phyloP scores from a whole-genome alignment of 2,797 vertebrate genomes.

The Natrix natrix region DNA sequence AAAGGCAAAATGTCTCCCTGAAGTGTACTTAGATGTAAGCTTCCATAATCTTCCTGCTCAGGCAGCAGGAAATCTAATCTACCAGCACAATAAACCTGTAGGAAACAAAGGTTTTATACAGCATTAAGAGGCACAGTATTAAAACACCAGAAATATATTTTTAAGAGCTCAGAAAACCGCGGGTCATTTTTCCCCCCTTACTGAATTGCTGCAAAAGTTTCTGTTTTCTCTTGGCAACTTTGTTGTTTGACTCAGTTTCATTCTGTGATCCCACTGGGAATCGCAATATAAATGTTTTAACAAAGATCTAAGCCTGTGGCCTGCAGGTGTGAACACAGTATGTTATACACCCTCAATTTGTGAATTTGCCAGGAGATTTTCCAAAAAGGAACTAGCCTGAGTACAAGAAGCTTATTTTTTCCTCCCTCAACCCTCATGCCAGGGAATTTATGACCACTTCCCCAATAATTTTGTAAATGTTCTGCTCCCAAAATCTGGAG shows the following conservation, averaged over 20 bases:
- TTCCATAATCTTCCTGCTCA: constrained; percentile 98
- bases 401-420: neutral
- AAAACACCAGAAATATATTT: constrained; percentile 73
- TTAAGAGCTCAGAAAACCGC: constrained; percentile 72
- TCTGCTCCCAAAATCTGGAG: neutral
- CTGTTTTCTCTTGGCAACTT: constrained; percentile 14
- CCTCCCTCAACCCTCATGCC: accelerated
- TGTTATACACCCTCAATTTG: neutral
- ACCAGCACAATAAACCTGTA: constrained; percentile 94
- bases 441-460: neutral
- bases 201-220: constrained; percentile 48
- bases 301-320: neutral
- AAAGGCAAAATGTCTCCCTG: constrained; percentile 89
- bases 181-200: constrained; percentile 49
- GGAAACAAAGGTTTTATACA: constrained; percentile 83
- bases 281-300: neutral
- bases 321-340: neutral
- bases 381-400: neutral
- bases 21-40: constrained; percentile 92
- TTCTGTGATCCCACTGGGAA: neutral
- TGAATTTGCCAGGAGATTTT: neutral
- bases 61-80: constrained; percentile 95
- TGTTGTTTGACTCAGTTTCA: constrained; percentile 25
- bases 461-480: neutral
- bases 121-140: constrained; percentile 80